A percentile compares a stretch with the other conserved stretches of the same genome.
phyloP scores from a whole-genome alignment of 2,797 vertebrate species.

The Cottoperca gobio region DNA sequence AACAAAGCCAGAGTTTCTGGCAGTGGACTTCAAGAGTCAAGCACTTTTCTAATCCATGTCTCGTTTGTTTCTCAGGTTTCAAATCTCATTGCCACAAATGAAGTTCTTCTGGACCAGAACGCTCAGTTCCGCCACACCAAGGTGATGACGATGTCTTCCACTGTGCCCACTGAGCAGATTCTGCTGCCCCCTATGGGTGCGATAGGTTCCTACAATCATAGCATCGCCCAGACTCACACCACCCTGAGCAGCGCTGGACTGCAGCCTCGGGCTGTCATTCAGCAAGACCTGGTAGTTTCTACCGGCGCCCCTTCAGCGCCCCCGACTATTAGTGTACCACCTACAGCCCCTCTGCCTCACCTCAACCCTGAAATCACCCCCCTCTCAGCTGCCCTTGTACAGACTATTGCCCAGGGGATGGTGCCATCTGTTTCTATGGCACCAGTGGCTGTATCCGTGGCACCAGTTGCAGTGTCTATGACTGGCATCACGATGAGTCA shows the following conservation, averaged over 20 bases:
- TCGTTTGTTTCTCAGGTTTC: constrained; percentile 85
- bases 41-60: constrained; percentile 7
- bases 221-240: constrained; percentile 98
- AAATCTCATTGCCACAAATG: constrained; percentile 96
- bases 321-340: constrained; percentile 89
- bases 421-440: constrained; percentile 97
- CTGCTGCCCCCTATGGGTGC: constrained; percentile 91
- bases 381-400: constrained; percentile 93
- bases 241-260: constrained; percentile 96
- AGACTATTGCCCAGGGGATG: constrained; percentile 97
- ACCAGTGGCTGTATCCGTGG: constrained; percentile 94
- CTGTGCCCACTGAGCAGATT: constrained; percentile 91
- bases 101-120: constrained; percentile 98
- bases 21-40: background rate
- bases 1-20: background rate
- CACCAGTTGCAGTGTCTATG: constrained; percentile 95
- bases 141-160: constrained; percentile 95
- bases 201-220: constrained; percentile 96
- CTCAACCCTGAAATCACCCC: constrained; percentile 96
- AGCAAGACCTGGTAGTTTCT: constrained; percentile 93
- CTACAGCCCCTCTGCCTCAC: constrained; percentile 87
- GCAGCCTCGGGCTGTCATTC: constrained; percentile 92
- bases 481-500: constrained; percentile 98
- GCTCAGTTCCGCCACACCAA: constrained; percentile 97
- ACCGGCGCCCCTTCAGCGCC: constrained; percentile 87